These are phyloP conservation scores for Holothuria glaberrima DNA, from an alignment of 35 echinoderm and acorn worm genomes.

Conservation along the genomic window DNA sequence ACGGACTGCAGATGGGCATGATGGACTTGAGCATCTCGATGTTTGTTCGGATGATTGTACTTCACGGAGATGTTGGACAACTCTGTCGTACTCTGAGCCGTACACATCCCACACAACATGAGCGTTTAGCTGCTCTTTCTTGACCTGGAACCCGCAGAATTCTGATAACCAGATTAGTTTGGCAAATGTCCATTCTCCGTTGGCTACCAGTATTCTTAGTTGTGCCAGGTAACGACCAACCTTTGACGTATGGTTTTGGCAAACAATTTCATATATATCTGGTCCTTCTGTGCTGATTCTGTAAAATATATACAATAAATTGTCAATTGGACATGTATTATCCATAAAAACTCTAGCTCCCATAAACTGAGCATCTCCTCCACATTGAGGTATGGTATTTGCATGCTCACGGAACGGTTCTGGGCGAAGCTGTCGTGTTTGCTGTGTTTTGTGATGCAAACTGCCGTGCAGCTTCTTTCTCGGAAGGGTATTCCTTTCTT, in stretches of 20 bases:
- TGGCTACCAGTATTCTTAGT: neutral
- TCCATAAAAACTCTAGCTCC: neutral
- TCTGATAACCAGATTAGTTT: neutral
- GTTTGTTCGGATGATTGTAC: too few relatives aligned
- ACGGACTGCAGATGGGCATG: neutral
- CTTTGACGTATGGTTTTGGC: neutral
- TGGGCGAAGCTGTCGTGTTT: too few relatives aligned
- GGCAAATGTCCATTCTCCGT: neutral
- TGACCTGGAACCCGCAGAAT: neutral
- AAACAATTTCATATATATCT: neutral
- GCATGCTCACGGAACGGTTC: too few relatives aligned
- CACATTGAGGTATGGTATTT: too few relatives aligned
- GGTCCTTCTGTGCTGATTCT: neutral
- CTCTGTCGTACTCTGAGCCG: neutral
- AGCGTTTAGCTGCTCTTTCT: too few relatives aligned
- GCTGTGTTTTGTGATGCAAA: too few relatives aligned
- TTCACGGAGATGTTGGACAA: too few relatives aligned
- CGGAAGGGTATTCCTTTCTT: too few relatives aligned
- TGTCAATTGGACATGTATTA: conserved; percentile 24
- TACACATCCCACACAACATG: neutral
- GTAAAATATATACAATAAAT: conserved; percentile 22
- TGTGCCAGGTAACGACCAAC: neutral
- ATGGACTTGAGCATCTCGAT: neutral
- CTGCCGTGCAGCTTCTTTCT: too few relatives aligned
- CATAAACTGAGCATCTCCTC: neutral